Evolutionary conservation across 37 sponge, comb jelly and placozoan genomes (phyloP).

Genomic region (Crambe crambe): DNA sequence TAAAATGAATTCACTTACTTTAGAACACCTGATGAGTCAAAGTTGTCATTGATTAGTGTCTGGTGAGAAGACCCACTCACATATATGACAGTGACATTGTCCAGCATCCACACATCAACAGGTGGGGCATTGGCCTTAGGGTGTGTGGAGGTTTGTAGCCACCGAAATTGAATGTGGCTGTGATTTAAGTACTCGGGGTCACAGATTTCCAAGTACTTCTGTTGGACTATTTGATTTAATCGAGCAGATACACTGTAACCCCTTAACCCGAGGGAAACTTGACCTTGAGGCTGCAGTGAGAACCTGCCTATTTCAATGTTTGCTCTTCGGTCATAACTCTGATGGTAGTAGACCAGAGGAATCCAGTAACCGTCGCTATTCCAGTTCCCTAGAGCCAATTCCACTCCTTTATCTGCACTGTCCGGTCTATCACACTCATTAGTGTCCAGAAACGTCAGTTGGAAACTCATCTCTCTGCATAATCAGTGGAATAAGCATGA

Average conservation of each 20-base stretch:
- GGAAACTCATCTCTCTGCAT: not conserved
- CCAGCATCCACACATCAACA: constrained; percentile 8
- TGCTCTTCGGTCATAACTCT: not conserved
- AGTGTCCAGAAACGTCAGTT: not conserved
- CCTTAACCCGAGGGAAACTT: not conserved
- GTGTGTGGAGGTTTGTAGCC: not conserved
- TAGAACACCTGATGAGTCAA: too few species aligned
- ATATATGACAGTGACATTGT: not conserved
- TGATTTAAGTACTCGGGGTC: not conserved
- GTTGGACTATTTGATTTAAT: not conserved
- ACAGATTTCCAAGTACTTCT: not conserved
- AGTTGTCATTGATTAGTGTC: not conserved
- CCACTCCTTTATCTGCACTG: not conserved
- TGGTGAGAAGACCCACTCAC: not conserved
- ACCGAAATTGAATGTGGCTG: not conserved
- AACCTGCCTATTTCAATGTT: not conserved
- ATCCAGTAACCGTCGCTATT: not conserved
- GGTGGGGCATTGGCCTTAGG: not conserved
- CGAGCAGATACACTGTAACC: not conserved
- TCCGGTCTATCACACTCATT: not conserved
- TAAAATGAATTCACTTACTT: not conserved
- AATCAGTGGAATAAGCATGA: not conserved
- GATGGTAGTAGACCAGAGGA: not conserved
- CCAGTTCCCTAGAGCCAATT: not conserved
- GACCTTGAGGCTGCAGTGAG: not conserved